These are phyloP conservation scores for Bovichtus diacanthus DNA, from an alignment of 2,797 vertebrate genomes.

Conservation along the genomic window DNA sequence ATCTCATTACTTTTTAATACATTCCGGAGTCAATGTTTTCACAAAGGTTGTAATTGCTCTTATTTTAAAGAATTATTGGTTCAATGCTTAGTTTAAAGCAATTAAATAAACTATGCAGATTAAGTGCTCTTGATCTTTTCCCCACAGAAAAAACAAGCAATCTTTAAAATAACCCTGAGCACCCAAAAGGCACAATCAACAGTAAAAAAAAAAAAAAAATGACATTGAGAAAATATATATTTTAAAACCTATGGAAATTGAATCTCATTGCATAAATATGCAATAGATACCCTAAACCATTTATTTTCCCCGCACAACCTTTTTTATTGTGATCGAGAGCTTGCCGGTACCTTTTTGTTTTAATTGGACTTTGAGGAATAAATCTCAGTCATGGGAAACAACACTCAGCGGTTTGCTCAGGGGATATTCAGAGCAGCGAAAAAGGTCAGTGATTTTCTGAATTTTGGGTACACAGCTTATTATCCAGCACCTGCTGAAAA, in stretches of 20 bases:
- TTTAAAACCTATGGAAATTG: neutral
- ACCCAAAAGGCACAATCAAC: neutral
- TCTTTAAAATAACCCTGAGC: neutral
- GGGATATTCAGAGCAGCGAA: neutral
- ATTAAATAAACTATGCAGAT: slow-evolving; percentile 30
- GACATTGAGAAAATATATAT: neutral
- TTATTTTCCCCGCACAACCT: neutral
- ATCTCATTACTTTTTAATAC: slow-evolving; percentile 53
- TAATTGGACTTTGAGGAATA: slow-evolving; percentile 15
- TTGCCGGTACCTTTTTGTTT: neutral
- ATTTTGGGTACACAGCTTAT: slow-evolving; percentile 9
- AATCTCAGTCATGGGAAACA: neutral
- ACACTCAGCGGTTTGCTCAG: neutral
- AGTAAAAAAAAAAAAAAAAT: neutral
- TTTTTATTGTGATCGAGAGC: neutral
- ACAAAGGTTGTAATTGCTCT: slow-evolving; percentile 8
- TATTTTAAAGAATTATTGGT: slow-evolving; percentile 19
- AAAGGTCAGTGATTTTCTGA: slow-evolving; percentile 12
- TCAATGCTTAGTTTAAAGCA: slow-evolving; percentile 46
- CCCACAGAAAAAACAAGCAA: neutral
- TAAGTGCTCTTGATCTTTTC: neutral
- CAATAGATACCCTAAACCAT: neutral
- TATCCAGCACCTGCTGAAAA: neutral
- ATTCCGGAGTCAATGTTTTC: slow-evolving; percentile 30
- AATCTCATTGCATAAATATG: neutral